These are phyloP conservation scores for Dolichallabes microphthalmus DNA, from an alignment of 2,113 vertebrate species.

Conservation along the genomic window DNA sequence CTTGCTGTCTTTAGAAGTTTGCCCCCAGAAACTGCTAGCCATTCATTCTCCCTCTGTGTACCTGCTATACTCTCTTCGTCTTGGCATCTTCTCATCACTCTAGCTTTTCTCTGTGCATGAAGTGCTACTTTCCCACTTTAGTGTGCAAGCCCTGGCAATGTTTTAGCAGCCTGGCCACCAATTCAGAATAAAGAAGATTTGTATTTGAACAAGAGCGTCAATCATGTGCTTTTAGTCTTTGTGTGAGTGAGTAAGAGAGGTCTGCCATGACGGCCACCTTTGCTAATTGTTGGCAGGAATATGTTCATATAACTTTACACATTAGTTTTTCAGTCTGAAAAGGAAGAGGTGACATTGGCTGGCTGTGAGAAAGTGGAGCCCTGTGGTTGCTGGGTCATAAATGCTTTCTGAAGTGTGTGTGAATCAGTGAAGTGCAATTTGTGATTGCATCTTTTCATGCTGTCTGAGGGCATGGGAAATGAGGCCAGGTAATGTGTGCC, in stretches of 20 bases:
- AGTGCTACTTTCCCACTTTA: constrained; percentile 43
- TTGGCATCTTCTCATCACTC: constrained; percentile 29
- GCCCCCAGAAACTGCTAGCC: background rate
- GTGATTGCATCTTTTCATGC: constrained; percentile 26
- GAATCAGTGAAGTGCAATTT: constrained; percentile 30
- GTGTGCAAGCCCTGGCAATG: constrained; percentile 31
- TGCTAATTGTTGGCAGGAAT: constrained; percentile 23
- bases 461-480: constrained; percentile 33
- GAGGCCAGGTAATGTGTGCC: constrained; percentile 25
- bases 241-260: constrained; percentile 9
- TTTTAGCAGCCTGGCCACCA: constrained; percentile 29
- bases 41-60: constrained; percentile 11
- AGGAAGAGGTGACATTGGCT: constrained; percentile 19
- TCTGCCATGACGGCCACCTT: constrained; percentile 3
- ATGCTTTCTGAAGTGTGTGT: constrained; percentile 41
- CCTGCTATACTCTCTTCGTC: constrained; percentile 4
- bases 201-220: constrained; percentile 14
- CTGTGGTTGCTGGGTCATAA: constrained; percentile 21
- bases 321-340: constrained; percentile 19
- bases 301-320: constrained; percentile 36
- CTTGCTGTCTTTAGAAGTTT: background rate
- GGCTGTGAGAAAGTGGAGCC: constrained; percentile 41
- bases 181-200: constrained; percentile 35
- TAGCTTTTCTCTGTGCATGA: constrained; percentile 41
- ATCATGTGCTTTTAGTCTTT: constrained; percentile 22